Percentiles rank a stretch among this genome's conserved stretches.
These are phyloP conservation scores for Zootoca vivipara DNA, from an alignment of 2,113 vertebrate genomes.

Conservation along the genomic window DNA sequence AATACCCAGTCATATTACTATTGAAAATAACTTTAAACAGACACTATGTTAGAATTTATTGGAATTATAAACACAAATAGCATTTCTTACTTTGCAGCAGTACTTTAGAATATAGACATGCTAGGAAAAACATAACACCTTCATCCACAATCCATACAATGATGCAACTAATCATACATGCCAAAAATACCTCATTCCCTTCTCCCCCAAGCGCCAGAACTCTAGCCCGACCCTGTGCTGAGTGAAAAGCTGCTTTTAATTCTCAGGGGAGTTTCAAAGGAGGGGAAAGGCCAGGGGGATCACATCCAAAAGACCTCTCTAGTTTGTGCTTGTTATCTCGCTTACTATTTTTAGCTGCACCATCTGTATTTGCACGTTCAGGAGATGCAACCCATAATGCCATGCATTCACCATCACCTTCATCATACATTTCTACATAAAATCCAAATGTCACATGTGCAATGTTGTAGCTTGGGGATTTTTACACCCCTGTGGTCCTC, in stretches of 20 bases:
- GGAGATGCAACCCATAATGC: background rate
- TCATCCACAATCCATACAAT: background rate
- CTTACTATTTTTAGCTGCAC: background rate
- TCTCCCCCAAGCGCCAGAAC: background rate
- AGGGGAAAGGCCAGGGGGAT: background rate
- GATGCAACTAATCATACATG: background rate
- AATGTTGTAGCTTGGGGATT: background rate
- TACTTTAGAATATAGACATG: background rate
- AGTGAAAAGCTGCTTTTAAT: background rate
- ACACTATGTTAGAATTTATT: background rate
- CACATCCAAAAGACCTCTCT: background rate
- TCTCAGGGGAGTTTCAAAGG: background rate
- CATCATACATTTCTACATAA: background rate
- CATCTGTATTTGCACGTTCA: background rate
- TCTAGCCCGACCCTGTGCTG: background rate
- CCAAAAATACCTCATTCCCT: background rate
- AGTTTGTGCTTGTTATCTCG: background rate
- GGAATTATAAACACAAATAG: background rate
- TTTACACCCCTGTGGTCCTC: no score
- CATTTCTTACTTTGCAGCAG: background rate
- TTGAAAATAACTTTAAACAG: background rate
- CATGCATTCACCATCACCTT: background rate
- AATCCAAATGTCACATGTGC: background rate
- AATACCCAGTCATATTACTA: background rate
- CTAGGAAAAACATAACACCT: background rate